Evolutionary conservation across 2,888 invertebrate genomes (phyloP).

Genomic region (Nomada fabriciana): DNA sequence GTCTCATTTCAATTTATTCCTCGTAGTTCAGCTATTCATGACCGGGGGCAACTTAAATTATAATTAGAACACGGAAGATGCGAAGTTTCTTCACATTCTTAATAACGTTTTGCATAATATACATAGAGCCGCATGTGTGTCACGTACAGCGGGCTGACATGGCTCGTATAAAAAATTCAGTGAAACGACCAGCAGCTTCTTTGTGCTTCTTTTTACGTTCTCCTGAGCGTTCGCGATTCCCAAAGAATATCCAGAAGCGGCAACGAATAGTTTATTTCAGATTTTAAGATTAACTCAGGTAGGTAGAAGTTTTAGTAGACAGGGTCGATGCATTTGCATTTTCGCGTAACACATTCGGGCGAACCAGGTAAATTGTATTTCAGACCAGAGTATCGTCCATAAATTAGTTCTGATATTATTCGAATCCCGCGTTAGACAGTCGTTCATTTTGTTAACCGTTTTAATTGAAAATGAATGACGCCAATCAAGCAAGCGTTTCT

Average conservation of each 20-base stretch:
- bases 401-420: slow-evolving; percentile 25
- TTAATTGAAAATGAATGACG: slow-evolving; percentile 23
- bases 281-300: slow-evolving; percentile 34
- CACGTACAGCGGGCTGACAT: slow-evolving; percentile 20
- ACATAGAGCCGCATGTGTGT: slow-evolving; percentile 39
- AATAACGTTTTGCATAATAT: slow-evolving; percentile 51
- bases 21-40: slow-evolving; percentile 33
- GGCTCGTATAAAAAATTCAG: slow-evolving; percentile 42
- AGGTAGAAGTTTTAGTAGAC: not conserved
- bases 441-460: slow-evolving; percentile 30
- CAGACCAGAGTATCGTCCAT: not conserved
- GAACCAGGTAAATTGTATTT: slow-evolving; percentile 4
- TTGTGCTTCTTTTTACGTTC: slow-evolving; percentile 26
- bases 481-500: slow-evolving; percentile 19
- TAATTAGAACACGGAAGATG: slow-evolving; percentile 46
- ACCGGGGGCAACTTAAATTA: slow-evolving; percentile 42
- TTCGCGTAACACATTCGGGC: slow-evolving; percentile 4
- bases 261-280: slow-evolving; percentile 35
- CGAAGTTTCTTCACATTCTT: slow-evolving; percentile 51
- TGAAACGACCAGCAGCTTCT: slow-evolving; percentile 43
- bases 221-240: slow-evolving; percentile 6
- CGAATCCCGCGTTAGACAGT: not conserved
- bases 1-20: slow-evolving; percentile 16
- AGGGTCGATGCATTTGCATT: slow-evolving; percentile 17
- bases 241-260: slow-evolving; percentile 14